phyloP scores from a whole-genome alignment of 30 jellyfish, hydroid and myxozoan species.

The Sanderia malayensis region DNA sequence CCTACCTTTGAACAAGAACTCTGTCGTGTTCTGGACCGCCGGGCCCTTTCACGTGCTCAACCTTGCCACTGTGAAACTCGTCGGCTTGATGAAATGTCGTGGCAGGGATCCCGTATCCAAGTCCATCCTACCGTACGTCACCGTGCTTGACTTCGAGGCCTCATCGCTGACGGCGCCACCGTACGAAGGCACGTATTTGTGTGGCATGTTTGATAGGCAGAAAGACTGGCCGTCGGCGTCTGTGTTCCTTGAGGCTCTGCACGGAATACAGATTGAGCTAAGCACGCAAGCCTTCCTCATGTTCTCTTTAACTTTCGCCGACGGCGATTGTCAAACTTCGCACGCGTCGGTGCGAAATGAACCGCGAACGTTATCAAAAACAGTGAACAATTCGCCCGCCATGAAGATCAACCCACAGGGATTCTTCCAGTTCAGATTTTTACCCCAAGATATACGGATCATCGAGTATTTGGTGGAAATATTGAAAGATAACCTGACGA shows the following conservation, averaged over 20 bases:
- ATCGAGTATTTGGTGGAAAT: constrained; percentile 39
- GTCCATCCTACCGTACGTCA: constrained; percentile 66
- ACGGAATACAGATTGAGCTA: constrained; percentile 39
- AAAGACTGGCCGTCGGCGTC: constrained; percentile 78
- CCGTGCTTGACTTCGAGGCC: constrained; percentile 71
- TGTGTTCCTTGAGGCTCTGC: constrained; percentile 46
- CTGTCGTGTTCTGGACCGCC: constrained; percentile 67
- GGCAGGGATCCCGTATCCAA: constrained; percentile 47
- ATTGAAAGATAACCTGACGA: constrained; percentile 19
- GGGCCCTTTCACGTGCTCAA: constrained; percentile 55
- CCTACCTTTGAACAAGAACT: constrained; percentile 23
- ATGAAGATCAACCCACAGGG: constrained; percentile 36
- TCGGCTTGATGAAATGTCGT: constrained; percentile 69
- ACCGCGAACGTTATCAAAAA: background rate
- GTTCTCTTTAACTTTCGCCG: constrained; percentile 36
- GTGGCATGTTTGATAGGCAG: constrained; percentile 45
- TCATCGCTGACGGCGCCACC: constrained; percentile 73
- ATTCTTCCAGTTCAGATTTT: constrained; percentile 25
- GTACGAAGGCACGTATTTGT: constrained; percentile 57
- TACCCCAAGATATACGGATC: constrained; percentile 34
- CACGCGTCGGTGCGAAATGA: too few relatives aligned
- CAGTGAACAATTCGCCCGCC: background rate
- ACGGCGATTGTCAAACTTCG: constrained; percentile 2
- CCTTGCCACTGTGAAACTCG: constrained; percentile 55
- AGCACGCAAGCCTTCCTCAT: constrained; percentile 43